Percentiles rank a stretch among this genome's conserved stretches.
These are phyloP conservation scores for Melinopterus prodromus DNA, from an alignment of 2,888 invertebrate species.

Conservation along the genomic window DNA sequence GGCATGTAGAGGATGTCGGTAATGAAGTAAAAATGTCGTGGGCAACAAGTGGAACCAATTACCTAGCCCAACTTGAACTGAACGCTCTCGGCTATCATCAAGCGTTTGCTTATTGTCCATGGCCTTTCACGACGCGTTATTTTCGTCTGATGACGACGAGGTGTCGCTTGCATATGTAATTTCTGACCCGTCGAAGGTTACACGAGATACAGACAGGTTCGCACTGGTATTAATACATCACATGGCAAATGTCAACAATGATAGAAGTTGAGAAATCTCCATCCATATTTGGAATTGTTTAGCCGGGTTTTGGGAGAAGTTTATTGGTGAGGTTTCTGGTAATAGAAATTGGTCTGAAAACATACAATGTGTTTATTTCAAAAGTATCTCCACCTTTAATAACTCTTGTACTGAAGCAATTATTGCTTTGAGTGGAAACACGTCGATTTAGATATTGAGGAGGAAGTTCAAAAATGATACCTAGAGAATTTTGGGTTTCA, in stretches of 20 bases:
- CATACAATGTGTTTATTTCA: too few relatives aligned
- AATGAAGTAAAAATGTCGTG: conserved; percentile 53
- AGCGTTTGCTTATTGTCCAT: not conserved
- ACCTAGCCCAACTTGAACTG: conserved; percentile 40
- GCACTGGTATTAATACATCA: not conserved
- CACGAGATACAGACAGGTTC: not conserved
- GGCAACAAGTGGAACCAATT: conserved; percentile 54
- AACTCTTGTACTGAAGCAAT: too few relatives aligned
- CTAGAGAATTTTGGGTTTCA: too few relatives aligned
- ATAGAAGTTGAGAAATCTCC: too few relatives aligned
- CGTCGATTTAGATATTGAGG: too few relatives aligned
- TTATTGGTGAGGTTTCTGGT: too few relatives aligned
- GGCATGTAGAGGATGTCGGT: conserved; percentile 48
- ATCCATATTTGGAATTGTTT: too few relatives aligned
- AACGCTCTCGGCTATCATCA: conserved; percentile 11
- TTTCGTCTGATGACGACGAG: not conserved
- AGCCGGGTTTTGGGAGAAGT: too few relatives aligned
- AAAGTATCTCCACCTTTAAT: too few relatives aligned
- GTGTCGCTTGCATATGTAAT: not conserved
- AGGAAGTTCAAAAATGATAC: too few relatives aligned
- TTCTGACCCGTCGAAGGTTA: not conserved
- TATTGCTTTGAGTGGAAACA: too few relatives aligned
- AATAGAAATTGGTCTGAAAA: too few relatives aligned
- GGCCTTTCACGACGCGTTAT: not conserved
- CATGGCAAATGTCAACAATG: not conserved